Percentiles rank a stretch among this genome's conserved stretches.
These are phyloP conservation scores for Crepidodera aurea DNA, from an alignment of 2,888 invertebrate species.

Conservation along the genomic window DNA sequence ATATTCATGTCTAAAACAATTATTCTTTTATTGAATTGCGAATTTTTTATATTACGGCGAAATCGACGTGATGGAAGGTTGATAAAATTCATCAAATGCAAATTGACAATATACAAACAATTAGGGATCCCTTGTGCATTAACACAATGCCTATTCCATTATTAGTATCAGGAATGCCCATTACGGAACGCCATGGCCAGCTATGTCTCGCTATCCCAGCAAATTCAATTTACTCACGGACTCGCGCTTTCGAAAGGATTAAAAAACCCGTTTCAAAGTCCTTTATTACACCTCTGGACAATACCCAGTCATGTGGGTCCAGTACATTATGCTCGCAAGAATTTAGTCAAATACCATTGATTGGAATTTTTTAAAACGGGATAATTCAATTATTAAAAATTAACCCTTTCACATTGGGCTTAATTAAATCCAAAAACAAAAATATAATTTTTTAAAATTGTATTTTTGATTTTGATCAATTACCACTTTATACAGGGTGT, in stretches of 20 bases:
- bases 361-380: constrained; percentile 26
- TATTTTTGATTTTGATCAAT: too few relatives aligned
- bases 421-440: too few relatives aligned
- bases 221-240: constrained; percentile 58
- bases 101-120: constrained; percentile 63
- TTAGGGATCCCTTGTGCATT: constrained; percentile 60
- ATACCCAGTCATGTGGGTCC: constrained; percentile 47
- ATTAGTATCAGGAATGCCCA: constrained; percentile 60
- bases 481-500: too few relatives aligned
- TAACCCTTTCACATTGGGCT: too few relatives aligned
- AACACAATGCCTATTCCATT: constrained; percentile 60
- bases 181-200: constrained; percentile 57
- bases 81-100: constrained; percentile 59
- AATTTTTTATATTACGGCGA: constrained; percentile 47
- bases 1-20: constrained; percentile 43
- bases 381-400: constrained; percentile 20
- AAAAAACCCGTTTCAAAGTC: constrained; percentile 53
- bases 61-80: constrained; percentile 38
- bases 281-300: constrained; percentile 53
- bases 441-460: too few relatives aligned
- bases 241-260: constrained; percentile 53
- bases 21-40: constrained; percentile 48
- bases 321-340: constrained; percentile 43
- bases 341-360: constrained; percentile 47
- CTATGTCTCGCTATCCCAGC: constrained; percentile 56